A percentile compares a stretch with the other conserved stretches of the same genome.
Evolutionary conservation across 2,113 vertebrate species (phyloP).

Genomic region (Mastomys coucha): DNA sequence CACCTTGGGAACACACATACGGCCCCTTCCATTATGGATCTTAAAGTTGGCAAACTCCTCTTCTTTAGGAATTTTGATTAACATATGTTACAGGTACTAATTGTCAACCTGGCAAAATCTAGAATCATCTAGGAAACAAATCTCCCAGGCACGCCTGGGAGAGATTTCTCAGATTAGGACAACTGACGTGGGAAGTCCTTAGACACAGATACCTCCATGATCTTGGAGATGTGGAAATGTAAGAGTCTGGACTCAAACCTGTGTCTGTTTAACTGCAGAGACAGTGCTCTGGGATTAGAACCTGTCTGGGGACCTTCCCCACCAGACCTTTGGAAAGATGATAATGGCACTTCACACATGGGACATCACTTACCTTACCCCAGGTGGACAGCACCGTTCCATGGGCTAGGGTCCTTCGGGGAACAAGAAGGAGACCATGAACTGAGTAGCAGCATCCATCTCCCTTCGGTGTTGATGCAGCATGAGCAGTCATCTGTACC

Average conservation of each 20-base stretch:
- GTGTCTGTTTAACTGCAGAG: background rate
- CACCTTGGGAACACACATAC: background rate
- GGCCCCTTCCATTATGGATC: background rate
- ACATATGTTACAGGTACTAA: background rate
- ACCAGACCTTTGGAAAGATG: background rate
- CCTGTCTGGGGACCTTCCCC: background rate
- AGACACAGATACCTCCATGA: background rate
- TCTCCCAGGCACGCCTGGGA: background rate
- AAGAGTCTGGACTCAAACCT: background rate
- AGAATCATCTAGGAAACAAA: background rate
- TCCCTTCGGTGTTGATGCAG: background rate
- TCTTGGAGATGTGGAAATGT: background rate
- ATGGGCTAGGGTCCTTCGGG: background rate
- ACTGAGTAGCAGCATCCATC: too few species aligned
- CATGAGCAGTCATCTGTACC: too few species aligned
- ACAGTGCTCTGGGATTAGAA: background rate
- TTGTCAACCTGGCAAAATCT: background rate
- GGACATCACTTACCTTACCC: background rate
- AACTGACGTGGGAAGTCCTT: background rate
- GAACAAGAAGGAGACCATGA: background rate
- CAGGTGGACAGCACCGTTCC: background rate
- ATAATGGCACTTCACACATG: background rate
- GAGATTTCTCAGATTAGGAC: background rate
- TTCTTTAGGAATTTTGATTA: conserved; percentile 45
- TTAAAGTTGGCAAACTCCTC: background rate